Base-by-base conservation (phyloP, 2,797 vertebrate species). In the Poeciliopsis presidionis region DNA sequence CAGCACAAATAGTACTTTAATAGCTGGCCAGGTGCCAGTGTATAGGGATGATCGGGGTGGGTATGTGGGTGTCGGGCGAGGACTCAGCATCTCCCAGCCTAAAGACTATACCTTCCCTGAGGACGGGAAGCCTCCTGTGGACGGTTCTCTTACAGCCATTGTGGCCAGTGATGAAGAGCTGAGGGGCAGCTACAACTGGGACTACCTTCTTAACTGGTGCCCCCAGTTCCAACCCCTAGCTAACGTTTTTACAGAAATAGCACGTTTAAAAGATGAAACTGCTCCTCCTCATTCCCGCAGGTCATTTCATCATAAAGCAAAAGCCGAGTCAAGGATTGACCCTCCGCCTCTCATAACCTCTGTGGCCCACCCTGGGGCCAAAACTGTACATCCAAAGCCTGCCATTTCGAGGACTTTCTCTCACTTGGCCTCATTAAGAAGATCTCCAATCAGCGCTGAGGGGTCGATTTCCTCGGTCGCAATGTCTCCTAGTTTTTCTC, bases 181-280 rank as follows among this genome's bases (percentile, higher is more conserved):
- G 76, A 96, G 98, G 0, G 98, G 98, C 89, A 99, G 98, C 96
- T 99, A 99, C 89, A 99, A 98, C 95, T 99, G 98, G 98, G 98
- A 99, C 92, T 99, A 99, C 85, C 96, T 99, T 85, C 96, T 99
- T 43, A 99, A 99, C 94, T 99, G 98, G 98, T 98, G 98, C 87
- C 98, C 98, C 75, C 98, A 98, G 95, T 99, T 99, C 93, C 98
- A 99, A 90, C 98, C 98, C 0, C 91, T 99, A 89, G 98, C 98
- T 81, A 99, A 96, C 0, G 98, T 99, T 86, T 99, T 99, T 91
- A 99, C 98, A 0, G 98, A 99, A 93, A 99, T 99, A 0, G 98
- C 98, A 41, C 97, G 97, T 74, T 96, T 99, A 82, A 99, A 99
- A 92, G 98, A 99, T 69, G 98, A 99, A 92, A 97, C 95, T 5